phyloP scores from a whole-genome alignment of 2,113 vertebrate genomes.

The Oncorhynchus clarkii region DNA sequence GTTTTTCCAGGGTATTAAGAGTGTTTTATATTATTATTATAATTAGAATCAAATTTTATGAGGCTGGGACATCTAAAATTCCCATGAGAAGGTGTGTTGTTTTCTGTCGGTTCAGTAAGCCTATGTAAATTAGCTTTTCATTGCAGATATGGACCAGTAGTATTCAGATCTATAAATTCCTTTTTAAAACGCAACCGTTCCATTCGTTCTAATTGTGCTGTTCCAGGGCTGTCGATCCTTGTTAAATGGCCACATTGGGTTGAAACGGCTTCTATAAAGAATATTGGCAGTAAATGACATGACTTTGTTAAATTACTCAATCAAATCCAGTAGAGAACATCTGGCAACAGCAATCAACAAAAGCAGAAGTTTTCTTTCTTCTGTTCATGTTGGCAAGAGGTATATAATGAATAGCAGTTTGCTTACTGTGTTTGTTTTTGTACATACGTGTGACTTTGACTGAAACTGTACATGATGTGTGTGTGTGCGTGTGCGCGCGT shows the following conservation, averaged over 20 bases:
- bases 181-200: not conserved
- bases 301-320: slow-evolving; percentile 22
- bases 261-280: slow-evolving; percentile 43
- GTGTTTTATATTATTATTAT: not conserved
- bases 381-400: slow-evolving; percentile 20
- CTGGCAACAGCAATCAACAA: slow-evolving; percentile 14
- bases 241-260: slow-evolving; percentile 30
- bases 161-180: not conserved
- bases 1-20: not conserved
- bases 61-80: not conserved
- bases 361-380: slow-evolving; percentile 21
- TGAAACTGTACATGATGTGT: not conserved
- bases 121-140: not conserved
- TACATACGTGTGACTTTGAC: not conserved
- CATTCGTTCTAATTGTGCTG: slow-evolving; percentile 35
- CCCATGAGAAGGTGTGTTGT: not conserved
- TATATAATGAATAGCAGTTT: slow-evolving; percentile 26
- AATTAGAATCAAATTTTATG: not conserved
- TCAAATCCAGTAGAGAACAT: slow-evolving; percentile 36
- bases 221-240: slow-evolving; percentile 33
- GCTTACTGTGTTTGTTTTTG: not conserved
- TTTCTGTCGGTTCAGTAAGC: not conserved
- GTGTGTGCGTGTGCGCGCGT: not conserved
- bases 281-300: slow-evolving; percentile 39
- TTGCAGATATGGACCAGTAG: not conserved